phyloP scores from a whole-genome alignment of 1,140 invertebrate species.

The Drosophila funebris region DNA sequence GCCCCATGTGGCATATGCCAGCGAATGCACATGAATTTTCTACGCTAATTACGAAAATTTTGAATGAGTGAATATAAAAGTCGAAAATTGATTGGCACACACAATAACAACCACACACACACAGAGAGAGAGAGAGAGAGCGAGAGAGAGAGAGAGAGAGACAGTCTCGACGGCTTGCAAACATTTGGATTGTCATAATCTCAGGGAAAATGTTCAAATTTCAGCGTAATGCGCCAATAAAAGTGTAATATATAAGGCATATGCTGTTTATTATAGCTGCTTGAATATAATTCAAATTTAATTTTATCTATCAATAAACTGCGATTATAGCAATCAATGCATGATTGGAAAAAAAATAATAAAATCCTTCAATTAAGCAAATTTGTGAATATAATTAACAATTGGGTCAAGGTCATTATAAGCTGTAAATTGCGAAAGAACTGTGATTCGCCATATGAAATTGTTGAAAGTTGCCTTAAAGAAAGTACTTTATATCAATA shows the following conservation, averaged over 20 bases:
- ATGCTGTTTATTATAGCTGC: conserved; percentile 48
- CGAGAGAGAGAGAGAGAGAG: background rate
- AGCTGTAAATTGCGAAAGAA: background rate
- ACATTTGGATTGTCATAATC: conserved; percentile 70
- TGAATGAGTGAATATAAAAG: conserved; percentile 80
- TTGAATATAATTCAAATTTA: conserved; percentile 51
- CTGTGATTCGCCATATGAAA: too few relatives aligned
- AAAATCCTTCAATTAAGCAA: background rate
- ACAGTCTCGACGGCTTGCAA: conserved; percentile 4
- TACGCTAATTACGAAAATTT: conserved; percentile 68
- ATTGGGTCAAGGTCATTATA: conserved; percentile 32
- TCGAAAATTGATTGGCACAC: conserved; percentile 78
- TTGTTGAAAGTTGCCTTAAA: too few relatives aligned
- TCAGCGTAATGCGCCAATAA: conserved; percentile 54
- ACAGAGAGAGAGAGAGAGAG: conserved; percentile 10
- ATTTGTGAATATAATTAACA: background rate
- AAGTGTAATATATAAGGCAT: conserved; percentile 40
- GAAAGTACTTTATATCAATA: too few relatives aligned
- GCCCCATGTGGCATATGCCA: conserved; percentile 36
- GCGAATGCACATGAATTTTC: conserved; percentile 54
- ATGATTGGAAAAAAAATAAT: background rate
- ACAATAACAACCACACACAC: conserved; percentile 49
- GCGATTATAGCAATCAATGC: conserved; percentile 8
- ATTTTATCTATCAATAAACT: conserved; percentile 53
- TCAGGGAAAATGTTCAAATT: conserved; percentile 50